Evolutionary conservation across 2,113 vertebrate species (phyloP), one percentile per base, ranked within the genome.

Genomic region (Synchiropus splendidus): DNA sequence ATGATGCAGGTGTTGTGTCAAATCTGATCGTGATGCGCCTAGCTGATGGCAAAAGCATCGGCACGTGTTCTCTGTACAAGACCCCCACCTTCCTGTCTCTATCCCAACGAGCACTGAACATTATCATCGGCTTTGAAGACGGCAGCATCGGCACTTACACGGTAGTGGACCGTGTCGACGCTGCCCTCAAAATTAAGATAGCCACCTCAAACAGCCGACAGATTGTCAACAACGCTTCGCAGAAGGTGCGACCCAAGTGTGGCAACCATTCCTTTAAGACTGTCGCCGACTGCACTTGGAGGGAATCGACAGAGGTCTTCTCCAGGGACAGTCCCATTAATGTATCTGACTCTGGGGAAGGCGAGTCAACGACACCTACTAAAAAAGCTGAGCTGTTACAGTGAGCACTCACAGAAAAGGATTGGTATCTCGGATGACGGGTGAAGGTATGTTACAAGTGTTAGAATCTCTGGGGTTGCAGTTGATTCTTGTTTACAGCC

Each of bases 131-230:
- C 39, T 99, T 99, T 45, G 95, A 99, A 15, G 95, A 99, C 0
- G 95, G 95, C 40, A 99, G 95, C 67, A 92, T 99, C 11, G 93
- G 94, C 45, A 97, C 94, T 2, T 99, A 98, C 69, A 99, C 95
- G 0, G 95, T 99, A 2, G 95, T 99, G 56, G 95, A 99, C 61
- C 88, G 94, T 0, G 95, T 99, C 0, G 95, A 99, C 2, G 95
- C 95, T 1, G 88, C 95, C 2, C 80, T 99, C 61, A 99, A 99
- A 70, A 99, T 99, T 58, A 99, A 98, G 77, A 99, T 99, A 6
- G 95, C 95, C 67, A 97, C 95, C 44, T 99, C 95, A 30, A 98
- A 97, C 61, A 99, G 95, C 77, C 91, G 95, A 13, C 95, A 98
- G 61, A 95, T 99, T 69, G 94, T 98, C 82, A 96, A 86, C 82